Percentiles rank a stretch among this genome's conserved stretches.
Conservation (phyloP, 2,888 invertebrate genomes). For the Sabatieria punctata region DNA sequence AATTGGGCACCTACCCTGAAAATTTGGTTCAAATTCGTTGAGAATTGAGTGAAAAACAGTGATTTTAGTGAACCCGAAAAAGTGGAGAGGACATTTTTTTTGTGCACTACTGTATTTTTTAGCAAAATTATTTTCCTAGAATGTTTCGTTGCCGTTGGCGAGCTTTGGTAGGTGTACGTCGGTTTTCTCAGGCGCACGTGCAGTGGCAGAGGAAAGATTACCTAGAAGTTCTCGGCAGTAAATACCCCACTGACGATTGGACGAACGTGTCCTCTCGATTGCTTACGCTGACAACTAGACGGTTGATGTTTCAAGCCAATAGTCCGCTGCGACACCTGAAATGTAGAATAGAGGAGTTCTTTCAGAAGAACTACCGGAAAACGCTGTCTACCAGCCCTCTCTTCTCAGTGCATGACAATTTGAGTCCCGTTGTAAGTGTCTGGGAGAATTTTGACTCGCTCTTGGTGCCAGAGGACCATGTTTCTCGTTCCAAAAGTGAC, state of each 20-base stretch:
- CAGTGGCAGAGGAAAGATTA: background rate
- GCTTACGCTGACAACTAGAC: constrained; percentile 56
- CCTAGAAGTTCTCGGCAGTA: constrained; percentile 6
- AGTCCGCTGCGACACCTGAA: background rate
- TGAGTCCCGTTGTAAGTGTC: constrained; percentile 63
- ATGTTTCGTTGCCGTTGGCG: no score
- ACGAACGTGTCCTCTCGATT: constrained; percentile 77
- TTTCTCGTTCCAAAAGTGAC: constrained; percentile 66
- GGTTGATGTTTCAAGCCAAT: background rate
- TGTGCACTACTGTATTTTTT: no score
- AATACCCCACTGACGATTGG: constrained; percentile 43
- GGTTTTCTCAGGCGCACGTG: background rate
- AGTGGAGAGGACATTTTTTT: no score
- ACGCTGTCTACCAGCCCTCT: background rate
- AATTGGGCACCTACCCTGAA: no score
- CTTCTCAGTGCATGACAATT: constrained; percentile 60
- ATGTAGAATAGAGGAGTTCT: background rate
- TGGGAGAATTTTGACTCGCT: constrained; percentile 82
- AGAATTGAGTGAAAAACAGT: no score
- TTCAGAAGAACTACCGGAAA: background rate
- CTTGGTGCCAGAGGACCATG: constrained; percentile 67
- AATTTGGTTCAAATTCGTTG: no score
- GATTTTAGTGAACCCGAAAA: no score
- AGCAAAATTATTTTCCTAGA: no score
- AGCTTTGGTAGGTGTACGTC: no score